Evolutionary conservation across 2,113 vertebrate species (phyloP).

Genomic region (Rhineura floridana): DNA sequence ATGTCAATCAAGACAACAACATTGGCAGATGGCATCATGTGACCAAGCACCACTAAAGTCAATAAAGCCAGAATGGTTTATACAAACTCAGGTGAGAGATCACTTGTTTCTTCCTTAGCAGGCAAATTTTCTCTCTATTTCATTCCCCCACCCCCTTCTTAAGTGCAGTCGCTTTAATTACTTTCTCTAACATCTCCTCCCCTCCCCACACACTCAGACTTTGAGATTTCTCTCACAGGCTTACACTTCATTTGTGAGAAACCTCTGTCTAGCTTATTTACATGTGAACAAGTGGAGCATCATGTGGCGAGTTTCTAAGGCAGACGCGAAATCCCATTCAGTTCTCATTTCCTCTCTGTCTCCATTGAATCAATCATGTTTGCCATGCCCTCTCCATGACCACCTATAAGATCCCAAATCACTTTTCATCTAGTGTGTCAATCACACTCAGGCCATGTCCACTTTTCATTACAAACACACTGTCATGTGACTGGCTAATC

Average conservation of each 20-base stretch:
- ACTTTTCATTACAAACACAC: slow-evolving; percentile 83
- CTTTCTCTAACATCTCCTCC: slow-evolving; percentile 60
- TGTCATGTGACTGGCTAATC: slow-evolving; percentile 87
- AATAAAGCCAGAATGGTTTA: neutral
- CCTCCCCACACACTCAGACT: no score
- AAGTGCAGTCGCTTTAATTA: slow-evolving; percentile 21
- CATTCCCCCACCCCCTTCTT: neutral
- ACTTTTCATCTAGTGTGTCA: slow-evolving; percentile 83
- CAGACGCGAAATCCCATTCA: slow-evolving; percentile 88
- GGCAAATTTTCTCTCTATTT: neutral
- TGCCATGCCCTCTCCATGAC: slow-evolving; percentile 81
- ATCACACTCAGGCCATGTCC: slow-evolving; percentile 84
- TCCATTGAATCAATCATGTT: slow-evolving; percentile 89
- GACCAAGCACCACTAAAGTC: neutral
- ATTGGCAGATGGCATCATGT: neutral
- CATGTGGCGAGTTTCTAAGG: slow-evolving; percentile 83
- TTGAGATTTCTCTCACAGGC: slow-evolving; percentile 43
- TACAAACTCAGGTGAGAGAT: neutral
- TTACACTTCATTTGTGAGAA: slow-evolving; percentile 78
- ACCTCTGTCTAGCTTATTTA: slow-evolving; percentile 86
- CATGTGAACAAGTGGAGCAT: slow-evolving; percentile 91
- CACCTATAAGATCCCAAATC: slow-evolving; percentile 83
- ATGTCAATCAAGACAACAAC: neutral
- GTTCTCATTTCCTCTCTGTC: slow-evolving; percentile 88
- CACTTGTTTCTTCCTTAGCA: neutral